Evolutionary conservation across 1,140 invertebrate species (phyloP), one percentile per base, ranked within the genome.

Genomic region (Amphibalanus amphitrite): DNA sequence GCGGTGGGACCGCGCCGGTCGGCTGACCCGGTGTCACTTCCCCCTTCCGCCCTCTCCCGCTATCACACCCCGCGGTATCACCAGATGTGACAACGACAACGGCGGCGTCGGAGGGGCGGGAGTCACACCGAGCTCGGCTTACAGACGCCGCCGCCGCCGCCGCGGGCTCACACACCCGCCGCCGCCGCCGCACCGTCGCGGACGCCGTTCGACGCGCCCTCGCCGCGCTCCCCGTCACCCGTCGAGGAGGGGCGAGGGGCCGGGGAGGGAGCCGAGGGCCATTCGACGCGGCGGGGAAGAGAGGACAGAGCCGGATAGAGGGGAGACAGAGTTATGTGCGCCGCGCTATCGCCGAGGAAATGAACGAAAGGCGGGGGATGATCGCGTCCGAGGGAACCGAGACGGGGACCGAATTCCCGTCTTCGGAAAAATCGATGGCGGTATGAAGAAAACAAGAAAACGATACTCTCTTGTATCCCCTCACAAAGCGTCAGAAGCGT

Each of bases 91-190:
- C 47, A 25, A 73, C 47, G 40, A 28, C 70, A 28, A 71, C 67
- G 73, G 73, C 33, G 74, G 71, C 28, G 4, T 38, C 70, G 10
- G 28, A n/a, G 26, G 4, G 33, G 15, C 47, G 1, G 47, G 10
- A 59, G 47, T 59, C 47, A 59, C 47, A 59, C 47, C 25, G 47
- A 72, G 29, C 65, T 64, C 33, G 69, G 59, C 26, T 74, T 47
- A 65, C 38, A 72, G 28, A 72, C 67, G 10, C 71, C 8, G 73
- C 73, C 69, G 73, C 75, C 38, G 74, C 70, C 28, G 33, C 33
- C 33, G 33, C 33, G 4, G 33, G 15, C 33, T n/a, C n/a, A n/a
- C 33, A 38, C 33, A n/a, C n/a, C n/a, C 33, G 33, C 13, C 47
- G 47, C 47, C 13, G 47, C 47, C 13, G 47, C 47, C 17, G 17